Base-by-base conservation (phyloP, 2,113 vertebrate genomes). In the Patagioenas fasciata region DNA sequence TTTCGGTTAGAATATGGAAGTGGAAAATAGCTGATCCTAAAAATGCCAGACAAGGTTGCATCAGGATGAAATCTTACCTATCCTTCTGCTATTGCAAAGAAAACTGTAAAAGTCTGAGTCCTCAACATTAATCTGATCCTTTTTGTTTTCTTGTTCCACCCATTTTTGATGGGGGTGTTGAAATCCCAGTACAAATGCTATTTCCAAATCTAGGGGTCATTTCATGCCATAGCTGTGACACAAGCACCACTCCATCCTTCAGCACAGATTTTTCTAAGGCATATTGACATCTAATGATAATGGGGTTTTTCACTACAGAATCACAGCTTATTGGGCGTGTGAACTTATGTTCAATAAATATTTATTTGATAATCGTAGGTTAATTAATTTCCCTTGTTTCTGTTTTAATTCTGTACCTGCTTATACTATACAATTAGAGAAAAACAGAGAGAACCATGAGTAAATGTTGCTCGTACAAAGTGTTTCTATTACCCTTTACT, bases 401-500 rank as follows among this genome's bases (percentile, higher is more conserved):
- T 93, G 17, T 51, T 93, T 66, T 79, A 81, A 92, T 97, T 95
- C 78, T 89, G 32, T 83, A 77, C 48, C 80, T 69, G 42, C n/a
- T 71, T 86, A 81, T 73, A 38, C 80, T 86, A 36, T 87, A 94
- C 96, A 94, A 95, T 96, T 90, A 95, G 56, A 79, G 66, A 75
- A 93, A 74, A 96, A 32, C 42, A 89, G 28, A 42, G 50, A 47
- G 80, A 94, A 85, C 38, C 86, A 80, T 9, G 15, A 94, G 93
- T 95, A 94, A 97, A 96, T 73, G 96, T 93, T 96, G 80, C 67
- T 85, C 53, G 93, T 88, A 93, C 67, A 90, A 97, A 98, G 97
- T 95, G 95, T 95, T 97, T 97, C 97, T 97, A 93, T 96, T 96
- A 96, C 95, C 92, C 94, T 97, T 97, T 96, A 95, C 93, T 95